A percentile compares a stretch with the other conserved stretches of the same genome.
phyloP scores from a whole-genome alignment of 2,888 invertebrate species.

The Lasioglossum marginatum region DNA sequence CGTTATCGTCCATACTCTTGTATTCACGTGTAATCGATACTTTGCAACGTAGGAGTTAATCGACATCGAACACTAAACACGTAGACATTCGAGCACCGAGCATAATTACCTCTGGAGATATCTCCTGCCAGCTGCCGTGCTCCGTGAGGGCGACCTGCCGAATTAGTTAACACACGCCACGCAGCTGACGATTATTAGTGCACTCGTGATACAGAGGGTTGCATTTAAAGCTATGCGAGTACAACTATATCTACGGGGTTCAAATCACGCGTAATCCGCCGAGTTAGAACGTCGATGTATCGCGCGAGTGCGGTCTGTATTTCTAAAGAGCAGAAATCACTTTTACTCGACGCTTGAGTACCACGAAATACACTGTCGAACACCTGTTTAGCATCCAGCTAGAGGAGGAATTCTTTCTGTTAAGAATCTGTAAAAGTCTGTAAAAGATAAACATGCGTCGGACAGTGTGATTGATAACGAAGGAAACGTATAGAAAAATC shows the following conservation, averaged over 20 bases:
- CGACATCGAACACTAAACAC: background rate
- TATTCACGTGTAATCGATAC: background rate
- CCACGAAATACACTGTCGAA: background rate
- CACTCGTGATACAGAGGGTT: constrained; percentile 23
- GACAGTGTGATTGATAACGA: background rate
- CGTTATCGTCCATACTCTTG: background rate
- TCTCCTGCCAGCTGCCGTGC: constrained; percentile 85
- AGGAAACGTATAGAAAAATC: background rate
- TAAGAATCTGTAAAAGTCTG: background rate
- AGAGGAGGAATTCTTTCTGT: background rate
- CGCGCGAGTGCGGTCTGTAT: background rate
- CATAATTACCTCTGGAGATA: constrained; percentile 81
- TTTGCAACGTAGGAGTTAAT: background rate
- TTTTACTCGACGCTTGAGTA: background rate
- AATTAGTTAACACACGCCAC: constrained; percentile 80
- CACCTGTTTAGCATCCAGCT: background rate
- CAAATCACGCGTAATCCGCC: background rate
- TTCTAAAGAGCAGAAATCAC: background rate
- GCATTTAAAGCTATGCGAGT: background rate
- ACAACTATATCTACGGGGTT: background rate
- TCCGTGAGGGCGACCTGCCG: constrained; percentile 84
- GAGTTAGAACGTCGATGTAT: background rate
- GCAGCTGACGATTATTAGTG: constrained; percentile 60
- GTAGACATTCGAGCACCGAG: background rate
- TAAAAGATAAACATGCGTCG: background rate